phyloP scores from a whole-genome alignment of 2,797 vertebrate species.

The Hipposideros larvatus region DNA sequence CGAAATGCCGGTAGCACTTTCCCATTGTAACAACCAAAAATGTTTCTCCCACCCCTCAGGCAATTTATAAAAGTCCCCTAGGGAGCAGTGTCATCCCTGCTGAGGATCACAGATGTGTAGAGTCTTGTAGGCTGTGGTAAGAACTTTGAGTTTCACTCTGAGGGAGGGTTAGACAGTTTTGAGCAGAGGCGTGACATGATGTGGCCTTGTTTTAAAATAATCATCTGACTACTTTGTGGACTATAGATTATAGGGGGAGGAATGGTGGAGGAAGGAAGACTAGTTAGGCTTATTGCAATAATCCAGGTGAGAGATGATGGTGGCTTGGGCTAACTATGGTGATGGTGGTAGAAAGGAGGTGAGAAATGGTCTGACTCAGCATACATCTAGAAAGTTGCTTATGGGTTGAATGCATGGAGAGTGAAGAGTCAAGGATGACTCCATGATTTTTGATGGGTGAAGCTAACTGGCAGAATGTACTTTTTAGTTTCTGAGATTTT shows the following conservation, averaged over 20 bases:
- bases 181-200: background rate
- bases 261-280: background rate
- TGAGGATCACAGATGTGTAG: background rate
- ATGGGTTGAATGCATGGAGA: background rate
- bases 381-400: background rate
- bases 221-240: background rate
- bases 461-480: background rate
- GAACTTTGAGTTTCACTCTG: background rate
- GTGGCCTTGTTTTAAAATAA: slow-evolving; percentile 14
- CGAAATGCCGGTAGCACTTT: background rate
- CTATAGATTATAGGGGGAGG: background rate
- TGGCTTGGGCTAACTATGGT: background rate
- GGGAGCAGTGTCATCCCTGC: background rate
- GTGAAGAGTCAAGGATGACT: background rate
- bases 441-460: background rate
- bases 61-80: background rate
- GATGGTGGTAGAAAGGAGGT: background rate
- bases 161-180: background rate
- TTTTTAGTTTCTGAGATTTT: slow-evolving; percentile 5
- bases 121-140: background rate
- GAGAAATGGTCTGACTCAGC: background rate
- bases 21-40: background rate
- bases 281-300: background rate
- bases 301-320: background rate
- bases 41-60: background rate